Percentiles rank a stretch among this genome's conserved stretches.
Conservation (phyloP, 2,888 invertebrate species). For the Macaria notata region DNA sequence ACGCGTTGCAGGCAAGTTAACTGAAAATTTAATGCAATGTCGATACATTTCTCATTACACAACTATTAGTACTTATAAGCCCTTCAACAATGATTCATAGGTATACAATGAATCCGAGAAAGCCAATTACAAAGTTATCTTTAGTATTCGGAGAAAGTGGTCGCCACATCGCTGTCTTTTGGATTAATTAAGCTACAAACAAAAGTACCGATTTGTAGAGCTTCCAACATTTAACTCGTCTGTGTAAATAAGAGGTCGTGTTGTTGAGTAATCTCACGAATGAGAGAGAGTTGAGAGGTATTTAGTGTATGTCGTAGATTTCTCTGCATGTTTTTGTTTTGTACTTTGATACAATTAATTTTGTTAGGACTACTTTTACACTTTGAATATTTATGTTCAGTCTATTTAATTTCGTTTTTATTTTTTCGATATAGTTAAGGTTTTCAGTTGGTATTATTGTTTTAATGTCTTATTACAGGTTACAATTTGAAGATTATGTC, state of each 20-base stretch:
- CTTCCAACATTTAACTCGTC: conserved; percentile 9
- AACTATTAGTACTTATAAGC: neutral
- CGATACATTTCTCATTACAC: too few species aligned
- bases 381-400: too few species aligned
- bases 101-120: conserved; percentile 11
- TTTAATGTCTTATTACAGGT: too few species aligned
- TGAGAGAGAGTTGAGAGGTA: conserved; percentile 4
- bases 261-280: conserved; percentile 5
- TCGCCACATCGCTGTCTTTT: conserved; percentile 20
- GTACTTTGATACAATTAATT: too few species aligned
- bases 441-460: too few species aligned
- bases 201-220: conserved; percentile 17
- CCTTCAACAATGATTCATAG: neutral
- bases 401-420: too few species aligned
- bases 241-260: conserved; percentile 10
- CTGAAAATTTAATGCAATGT: too few species aligned
- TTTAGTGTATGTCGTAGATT: neutral
- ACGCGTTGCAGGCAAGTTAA: too few species aligned
- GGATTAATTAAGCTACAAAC: conserved; percentile 23
- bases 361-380: too few species aligned
- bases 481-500: too few species aligned
- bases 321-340: neutral
- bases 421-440: too few species aligned
- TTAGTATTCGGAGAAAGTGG: conserved; percentile 23
- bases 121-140: conserved; percentile 22